Conservation (phyloP, 2,113 vertebrate species). For the Turdus rufiventris region DNA sequence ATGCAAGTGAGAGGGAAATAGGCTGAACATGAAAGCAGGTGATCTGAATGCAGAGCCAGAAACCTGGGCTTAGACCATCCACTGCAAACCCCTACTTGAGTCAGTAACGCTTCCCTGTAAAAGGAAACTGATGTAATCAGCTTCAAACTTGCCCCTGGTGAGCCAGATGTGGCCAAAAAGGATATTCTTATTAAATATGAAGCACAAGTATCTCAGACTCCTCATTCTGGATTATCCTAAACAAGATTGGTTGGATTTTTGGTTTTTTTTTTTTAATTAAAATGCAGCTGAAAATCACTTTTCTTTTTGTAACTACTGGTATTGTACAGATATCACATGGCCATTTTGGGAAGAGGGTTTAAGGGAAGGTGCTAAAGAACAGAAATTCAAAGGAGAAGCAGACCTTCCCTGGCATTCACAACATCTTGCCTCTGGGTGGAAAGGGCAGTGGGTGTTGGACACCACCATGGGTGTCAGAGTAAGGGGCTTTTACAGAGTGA, state of each 20-base stretch:
- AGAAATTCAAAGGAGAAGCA: not conserved
- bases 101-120: not conserved
- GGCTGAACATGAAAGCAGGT: not conserved
- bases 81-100: not conserved
- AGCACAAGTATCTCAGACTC: not conserved
- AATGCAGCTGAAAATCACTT: not conserved
- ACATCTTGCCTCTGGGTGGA: not conserved
- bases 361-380: too few species aligned
- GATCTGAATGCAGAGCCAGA: not conserved
- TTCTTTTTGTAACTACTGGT: not conserved
- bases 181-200: not conserved
- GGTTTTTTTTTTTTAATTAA: not conserved
- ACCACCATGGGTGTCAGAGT: accelerated
- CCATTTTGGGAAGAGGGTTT: not conserved
- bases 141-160: not conserved
- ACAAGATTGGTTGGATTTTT: not conserved
- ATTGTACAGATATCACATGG: not conserved
- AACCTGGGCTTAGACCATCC: not conserved
- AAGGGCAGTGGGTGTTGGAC: not conserved
- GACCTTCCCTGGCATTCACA: not conserved
- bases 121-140: not conserved
- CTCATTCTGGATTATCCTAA: not conserved
- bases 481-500: not conserved
- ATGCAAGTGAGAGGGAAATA: not conserved
- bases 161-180: not conserved